Base-by-base conservation (phyloP, 1,140 invertebrate genomes). In the Oryzaephilus surinamensis region DNA sequence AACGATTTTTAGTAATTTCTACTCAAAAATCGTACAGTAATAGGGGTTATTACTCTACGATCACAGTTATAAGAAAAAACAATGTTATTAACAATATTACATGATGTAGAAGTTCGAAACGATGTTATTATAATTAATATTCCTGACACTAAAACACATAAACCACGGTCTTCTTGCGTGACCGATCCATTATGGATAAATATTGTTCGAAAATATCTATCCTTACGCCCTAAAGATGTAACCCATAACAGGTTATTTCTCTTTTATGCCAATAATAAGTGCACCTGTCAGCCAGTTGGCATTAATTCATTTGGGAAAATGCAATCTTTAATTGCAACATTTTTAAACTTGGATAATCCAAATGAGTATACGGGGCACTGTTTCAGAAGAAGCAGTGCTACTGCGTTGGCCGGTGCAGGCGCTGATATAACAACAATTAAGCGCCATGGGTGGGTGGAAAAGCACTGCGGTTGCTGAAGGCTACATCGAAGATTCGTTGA, bases 301-400 rank as follows among this genome's bases (percentile, higher is more conserved):
- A 16, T 38, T 38, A 35, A 36, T 39, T 32, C 35, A 37, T 37
- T 38, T 4, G 37, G 20, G 3, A 38, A 18, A 29, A 38, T 38
- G 10, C 37, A 13, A n/a, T 13, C 6, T 1, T 10, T 17, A 16
- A 38, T 38, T 29, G 28, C 37, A 13, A 18, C 12, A 30, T 38
- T 38, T 30, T 20, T 38, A 15, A 14, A 31, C 30, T 23, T 38
- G 13, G 16, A 26, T 13, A 18, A 38, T 30, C 14, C 38, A 4
- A 32, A 32, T 18, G 2, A 15, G 11, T 41, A 41, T 33, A 41
- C 30, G 1, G 28, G 38, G 21, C 38, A 41, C 18, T 32, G 29
- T 14, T 41, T 41, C 15, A 20, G 20, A 21, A 18, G 38, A 34
- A 34, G n/a, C 3, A 21, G 17, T 14, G 38, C 18, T 2, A 41